Evolutionary conservation across 92 coral and sea anemone species (phyloP).

Genomic region (Scolanthus callimorphus): DNA sequence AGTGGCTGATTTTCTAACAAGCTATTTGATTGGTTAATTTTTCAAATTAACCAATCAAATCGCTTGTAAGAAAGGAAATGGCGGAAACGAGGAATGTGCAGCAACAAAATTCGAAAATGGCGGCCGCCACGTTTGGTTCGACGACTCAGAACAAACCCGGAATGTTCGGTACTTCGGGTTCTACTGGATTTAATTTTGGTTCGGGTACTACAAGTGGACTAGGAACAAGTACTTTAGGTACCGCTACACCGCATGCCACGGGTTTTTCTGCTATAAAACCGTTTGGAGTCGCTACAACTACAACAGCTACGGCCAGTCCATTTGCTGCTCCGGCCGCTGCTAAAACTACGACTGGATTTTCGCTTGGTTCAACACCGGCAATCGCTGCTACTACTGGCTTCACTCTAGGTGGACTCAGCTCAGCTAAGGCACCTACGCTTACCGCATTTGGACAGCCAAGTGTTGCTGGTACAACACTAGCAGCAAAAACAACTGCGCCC

Average conservation of each 20-base stretch:
- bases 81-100: not conserved
- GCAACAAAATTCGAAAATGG: constrained; percentile 46
- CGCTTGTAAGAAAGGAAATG: constrained; percentile 9
- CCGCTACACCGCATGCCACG: constrained; percentile 2
- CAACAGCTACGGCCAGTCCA: not conserved
- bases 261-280: constrained; percentile 50
- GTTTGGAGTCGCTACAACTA: constrained; percentile 25
- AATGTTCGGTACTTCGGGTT: too few relatives aligned
- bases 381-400: constrained; percentile 9
- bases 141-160: too few relatives aligned
- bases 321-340: not conserved
- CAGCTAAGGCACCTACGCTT: constrained; percentile 30
- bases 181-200: too few relatives aligned
- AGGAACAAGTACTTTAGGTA: constrained; percentile 16
- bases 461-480: too few relatives aligned
- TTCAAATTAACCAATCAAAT: constrained; percentile 13
- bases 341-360: not conserved
- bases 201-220: constrained; percentile 15
- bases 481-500: not conserved
- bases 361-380: constrained; percentile 17
- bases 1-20: too few relatives aligned
- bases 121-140: constrained; percentile 66
- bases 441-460: constrained; percentile 50
- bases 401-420: constrained; percentile 6
- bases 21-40: constrained; percentile 47